Conservation (phyloP, 2,113 vertebrate genomes). For the Poeciliopsis prolifica region DNA sequence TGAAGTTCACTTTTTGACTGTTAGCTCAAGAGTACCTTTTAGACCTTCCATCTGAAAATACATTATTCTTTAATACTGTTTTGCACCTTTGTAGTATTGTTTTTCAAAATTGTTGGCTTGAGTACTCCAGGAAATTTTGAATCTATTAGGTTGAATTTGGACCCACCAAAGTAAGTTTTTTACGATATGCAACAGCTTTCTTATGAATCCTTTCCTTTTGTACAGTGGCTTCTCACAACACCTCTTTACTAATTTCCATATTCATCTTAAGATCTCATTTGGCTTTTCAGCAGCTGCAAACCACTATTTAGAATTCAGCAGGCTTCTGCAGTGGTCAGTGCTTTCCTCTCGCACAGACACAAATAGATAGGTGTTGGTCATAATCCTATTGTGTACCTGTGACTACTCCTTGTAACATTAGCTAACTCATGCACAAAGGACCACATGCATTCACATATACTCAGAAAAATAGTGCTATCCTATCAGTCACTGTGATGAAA, state of each 20-base stretch:
- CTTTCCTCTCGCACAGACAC: slow-evolving; percentile 19
- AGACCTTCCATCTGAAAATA: not conserved
- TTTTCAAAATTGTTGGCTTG: not conserved
- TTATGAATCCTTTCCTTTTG: not conserved
- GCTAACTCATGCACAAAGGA: slow-evolving; percentile 27
- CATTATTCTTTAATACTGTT: not conserved
- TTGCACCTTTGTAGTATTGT: not conserved
- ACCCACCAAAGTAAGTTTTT: not conserved
- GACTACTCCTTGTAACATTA: slow-evolving; percentile 54
- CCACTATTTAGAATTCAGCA: slow-evolving; percentile 40
- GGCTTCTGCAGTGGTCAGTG: slow-evolving; percentile 36
- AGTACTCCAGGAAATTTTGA: not conserved
- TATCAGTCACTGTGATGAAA: slow-evolving; percentile 61
- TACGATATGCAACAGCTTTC: not conserved
- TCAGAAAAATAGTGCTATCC: slow-evolving; percentile 52
- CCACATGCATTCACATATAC: slow-evolving; percentile 13
- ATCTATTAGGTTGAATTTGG: not conserved
- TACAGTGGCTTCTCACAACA: too few relatives aligned
- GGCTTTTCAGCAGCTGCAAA: not conserved
- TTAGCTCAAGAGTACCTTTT: not conserved
- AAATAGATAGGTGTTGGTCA: slow-evolving; percentile 42
- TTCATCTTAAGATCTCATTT: too few relatives aligned
- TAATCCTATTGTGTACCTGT: slow-evolving; percentile 67
- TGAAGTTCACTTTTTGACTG: slow-evolving; percentile 12
- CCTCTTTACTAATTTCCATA: too few relatives aligned